Conservation (phyloP, 2,888 invertebrate species). For the Caenorhabditis wallacei region DNA sequence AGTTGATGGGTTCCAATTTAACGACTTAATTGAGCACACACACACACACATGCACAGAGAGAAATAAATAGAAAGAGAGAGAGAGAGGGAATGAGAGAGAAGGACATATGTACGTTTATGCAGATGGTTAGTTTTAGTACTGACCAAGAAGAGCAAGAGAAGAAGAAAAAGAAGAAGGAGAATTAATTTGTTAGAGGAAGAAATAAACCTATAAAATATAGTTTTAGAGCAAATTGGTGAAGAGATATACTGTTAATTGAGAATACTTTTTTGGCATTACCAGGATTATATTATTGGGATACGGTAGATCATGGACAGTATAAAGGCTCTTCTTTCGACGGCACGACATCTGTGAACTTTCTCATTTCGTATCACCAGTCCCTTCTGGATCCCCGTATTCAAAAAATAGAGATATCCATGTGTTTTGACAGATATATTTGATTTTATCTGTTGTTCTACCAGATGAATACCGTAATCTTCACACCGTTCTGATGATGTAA, state of each 20-base stretch:
- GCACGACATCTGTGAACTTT: too few relatives aligned
- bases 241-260: too few relatives aligned
- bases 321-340: too few relatives aligned
- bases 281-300: too few relatives aligned
- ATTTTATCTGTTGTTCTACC: not conserved
- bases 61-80: not conserved
- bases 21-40: conserved; percentile 60
- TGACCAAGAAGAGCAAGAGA: conserved; percentile 1
- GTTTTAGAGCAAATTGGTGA: not conserved
- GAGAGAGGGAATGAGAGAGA: not conserved
- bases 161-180: not conserved
- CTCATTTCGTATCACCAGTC: too few relatives aligned
- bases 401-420: too few relatives aligned
- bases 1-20: conserved; percentile 19
- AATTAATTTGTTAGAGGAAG: too few relatives aligned
- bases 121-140: conserved; percentile 29
- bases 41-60: conserved; percentile 21
- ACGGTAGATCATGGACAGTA: too few relatives aligned
- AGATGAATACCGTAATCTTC: not conserved
- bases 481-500: not conserved
- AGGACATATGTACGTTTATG: conserved; percentile 33
- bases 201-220: not conserved
- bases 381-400: too few relatives aligned
- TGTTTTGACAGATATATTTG: too few relatives aligned
- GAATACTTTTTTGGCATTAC: too few relatives aligned